These are phyloP conservation scores for Squalus acanthias DNA, from an alignment of 2,797 vertebrate genomes.

Conservation along the genomic window DNA sequence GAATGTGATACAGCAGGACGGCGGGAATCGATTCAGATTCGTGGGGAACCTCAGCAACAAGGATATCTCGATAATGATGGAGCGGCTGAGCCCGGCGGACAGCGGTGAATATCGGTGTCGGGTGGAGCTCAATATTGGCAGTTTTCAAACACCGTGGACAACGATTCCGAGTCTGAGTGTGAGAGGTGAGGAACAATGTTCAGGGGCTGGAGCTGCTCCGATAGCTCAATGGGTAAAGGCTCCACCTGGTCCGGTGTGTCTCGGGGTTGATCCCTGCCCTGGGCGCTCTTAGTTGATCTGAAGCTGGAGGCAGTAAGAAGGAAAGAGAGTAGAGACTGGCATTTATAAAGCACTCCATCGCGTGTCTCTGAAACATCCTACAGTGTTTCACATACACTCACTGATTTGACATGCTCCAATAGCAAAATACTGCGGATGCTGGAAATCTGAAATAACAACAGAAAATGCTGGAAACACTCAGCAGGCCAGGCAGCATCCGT, in stretches of 20 bases:
- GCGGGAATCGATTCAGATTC: neutral
- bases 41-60: neutral
- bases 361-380: neutral
- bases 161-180: neutral
- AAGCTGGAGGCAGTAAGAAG: neutral
- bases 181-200: neutral
- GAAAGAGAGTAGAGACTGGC: neutral
- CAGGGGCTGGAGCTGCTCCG: neutral
- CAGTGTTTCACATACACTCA: no score
- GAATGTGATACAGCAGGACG: neutral
- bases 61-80: neutral
- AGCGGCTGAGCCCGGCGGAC: neutral
- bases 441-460: no score
- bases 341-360: neutral
- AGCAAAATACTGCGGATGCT: no score
- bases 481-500: no score
- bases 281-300: neutral
- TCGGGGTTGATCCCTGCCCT: neutral
- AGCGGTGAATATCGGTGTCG: neutral
- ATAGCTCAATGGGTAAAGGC: neutral
- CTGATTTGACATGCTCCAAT: neutral
- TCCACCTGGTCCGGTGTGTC: neutral
- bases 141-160: neutral
- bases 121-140: neutral
- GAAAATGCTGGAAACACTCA: no score